Conservation (phyloP, 2,888 invertebrate genomes). For the Bembecia ichneumoniformis region DNA sequence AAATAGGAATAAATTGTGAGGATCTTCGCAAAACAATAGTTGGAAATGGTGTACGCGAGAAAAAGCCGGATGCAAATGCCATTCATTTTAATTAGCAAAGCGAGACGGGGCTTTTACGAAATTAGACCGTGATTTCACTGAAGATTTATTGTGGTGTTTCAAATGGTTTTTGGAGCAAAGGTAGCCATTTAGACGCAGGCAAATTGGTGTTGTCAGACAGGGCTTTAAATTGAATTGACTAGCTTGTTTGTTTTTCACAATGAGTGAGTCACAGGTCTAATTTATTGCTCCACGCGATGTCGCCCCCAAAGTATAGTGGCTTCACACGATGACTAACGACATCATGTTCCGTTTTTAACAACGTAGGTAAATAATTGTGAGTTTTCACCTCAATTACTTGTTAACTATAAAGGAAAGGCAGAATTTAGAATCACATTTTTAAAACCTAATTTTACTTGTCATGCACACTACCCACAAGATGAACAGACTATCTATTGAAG, state of each 20-base stretch:
- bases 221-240: conserved; percentile 65
- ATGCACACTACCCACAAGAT: too few relatives aligned
- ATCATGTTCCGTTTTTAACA: too few relatives aligned
- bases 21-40: conserved; percentile 72
- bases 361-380: too few relatives aligned
- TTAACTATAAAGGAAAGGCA: too few relatives aligned
- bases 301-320: conserved; percentile 20
- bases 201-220: conserved; percentile 64
- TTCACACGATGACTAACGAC: conserved; percentile 5
- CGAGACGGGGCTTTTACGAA: conserved; percentile 72
- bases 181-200: conserved; percentile 63
- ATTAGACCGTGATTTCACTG: conserved; percentile 71
- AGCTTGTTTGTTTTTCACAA: conserved; percentile 41
- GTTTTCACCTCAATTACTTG: too few relatives aligned
- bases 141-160: conserved; percentile 71
- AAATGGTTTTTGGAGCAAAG: conserved; percentile 67
- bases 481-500: too few relatives aligned
- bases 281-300: conserved; percentile 32
- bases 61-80: conserved; percentile 73
- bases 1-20: conserved; percentile 69
- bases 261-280: conserved; percentile 35
- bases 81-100: conserved; percentile 73
- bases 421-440: too few relatives aligned
- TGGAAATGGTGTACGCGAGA: conserved; percentile 68
- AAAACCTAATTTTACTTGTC: too few relatives aligned